Conservation (phyloP, 2,797 vertebrate species). For the Cuniculus paca region DNA sequence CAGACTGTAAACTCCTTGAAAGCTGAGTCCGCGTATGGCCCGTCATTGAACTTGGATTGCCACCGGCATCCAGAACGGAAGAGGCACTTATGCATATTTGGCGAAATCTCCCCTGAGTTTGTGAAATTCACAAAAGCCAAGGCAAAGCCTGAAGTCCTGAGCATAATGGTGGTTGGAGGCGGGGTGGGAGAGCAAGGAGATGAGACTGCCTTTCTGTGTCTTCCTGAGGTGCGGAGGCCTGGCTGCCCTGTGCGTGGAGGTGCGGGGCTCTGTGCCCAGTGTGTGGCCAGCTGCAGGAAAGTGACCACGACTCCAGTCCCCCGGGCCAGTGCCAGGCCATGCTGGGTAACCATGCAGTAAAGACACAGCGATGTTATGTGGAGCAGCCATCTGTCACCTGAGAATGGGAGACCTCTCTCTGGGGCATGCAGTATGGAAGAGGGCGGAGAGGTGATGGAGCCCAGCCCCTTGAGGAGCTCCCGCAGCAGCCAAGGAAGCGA, state of each 20-base stretch:
- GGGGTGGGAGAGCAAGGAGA: neutral
- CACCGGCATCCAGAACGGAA: neutral
- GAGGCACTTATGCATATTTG: neutral
- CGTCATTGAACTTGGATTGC: neutral
- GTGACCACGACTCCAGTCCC: fast-evolving
- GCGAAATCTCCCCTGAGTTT: neutral
- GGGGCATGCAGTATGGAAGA: neutral
- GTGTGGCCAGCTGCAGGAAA: neutral
- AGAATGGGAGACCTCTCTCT: neutral
- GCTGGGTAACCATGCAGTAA: neutral
- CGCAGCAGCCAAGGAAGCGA: neutral
- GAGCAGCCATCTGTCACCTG: neutral
- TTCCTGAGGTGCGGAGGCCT: neutral
- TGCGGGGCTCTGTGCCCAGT: neutral
- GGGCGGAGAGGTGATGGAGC: neutral
- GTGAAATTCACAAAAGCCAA: neutral
- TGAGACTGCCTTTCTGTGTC: neutral
- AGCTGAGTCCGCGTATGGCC: neutral
- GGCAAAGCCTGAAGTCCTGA: neutral
- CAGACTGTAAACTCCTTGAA: neutral
- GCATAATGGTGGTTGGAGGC: neutral
- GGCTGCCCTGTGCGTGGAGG: fast-evolving
- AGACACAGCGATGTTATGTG: fast-evolving
- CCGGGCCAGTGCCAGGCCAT: neutral
- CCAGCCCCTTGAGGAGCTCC: neutral